These are phyloP conservation scores for Plebejus anna DNA, from an alignment of 2,888 invertebrate genomes.

Conservation along the genomic window DNA sequence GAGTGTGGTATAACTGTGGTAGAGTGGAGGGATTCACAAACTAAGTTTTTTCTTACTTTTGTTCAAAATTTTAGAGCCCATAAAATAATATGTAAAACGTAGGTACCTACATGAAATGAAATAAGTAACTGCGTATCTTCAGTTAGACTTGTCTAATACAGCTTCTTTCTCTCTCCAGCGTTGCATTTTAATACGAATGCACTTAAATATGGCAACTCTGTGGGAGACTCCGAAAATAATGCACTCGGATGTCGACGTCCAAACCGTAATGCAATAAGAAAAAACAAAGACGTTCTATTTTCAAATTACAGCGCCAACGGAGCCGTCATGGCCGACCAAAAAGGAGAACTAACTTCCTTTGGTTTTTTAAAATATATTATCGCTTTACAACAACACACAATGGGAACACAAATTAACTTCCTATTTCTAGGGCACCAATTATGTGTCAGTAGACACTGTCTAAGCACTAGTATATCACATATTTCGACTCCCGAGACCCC, in stretches of 20 bases:
- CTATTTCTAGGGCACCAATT: not conserved
- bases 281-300: constrained; percentile 67
- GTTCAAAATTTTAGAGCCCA: too few relatives aligned
- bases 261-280: constrained; percentile 59
- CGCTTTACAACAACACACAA: not conserved
- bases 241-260: constrained; percentile 70
- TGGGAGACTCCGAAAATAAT: constrained; percentile 70
- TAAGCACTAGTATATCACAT: too few relatives aligned
- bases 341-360: constrained; percentile 50
- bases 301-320: constrained; percentile 64
- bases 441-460: too few relatives aligned
- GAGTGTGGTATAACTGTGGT: too few relatives aligned
- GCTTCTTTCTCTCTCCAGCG: constrained; percentile 30
- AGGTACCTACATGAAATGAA: not conserved
- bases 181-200: constrained; percentile 39
- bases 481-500: too few relatives aligned
- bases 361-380: constrained; percentile 34
- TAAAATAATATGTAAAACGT: not conserved
- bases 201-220: constrained; percentile 62
- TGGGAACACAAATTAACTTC: not conserved
- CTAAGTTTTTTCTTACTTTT: too few relatives aligned
- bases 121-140: not conserved
- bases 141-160: not conserved
- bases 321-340: constrained; percentile 52
- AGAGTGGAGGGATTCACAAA: too few relatives aligned